Evolutionary conservation across 2,113 vertebrate species (phyloP).

Genomic region (Mesitornis unicolor): DNA sequence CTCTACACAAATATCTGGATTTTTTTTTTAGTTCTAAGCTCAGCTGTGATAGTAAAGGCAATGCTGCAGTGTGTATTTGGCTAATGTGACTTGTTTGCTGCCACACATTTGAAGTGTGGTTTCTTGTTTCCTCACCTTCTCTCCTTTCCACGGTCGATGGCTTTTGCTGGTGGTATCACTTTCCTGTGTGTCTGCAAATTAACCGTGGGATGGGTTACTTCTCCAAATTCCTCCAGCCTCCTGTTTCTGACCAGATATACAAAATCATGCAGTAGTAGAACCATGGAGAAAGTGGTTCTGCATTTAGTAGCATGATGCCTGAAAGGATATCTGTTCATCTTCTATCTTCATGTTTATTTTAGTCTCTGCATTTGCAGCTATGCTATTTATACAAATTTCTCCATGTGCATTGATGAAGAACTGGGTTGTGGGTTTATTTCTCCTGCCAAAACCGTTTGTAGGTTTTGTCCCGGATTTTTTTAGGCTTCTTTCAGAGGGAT

Average conservation of each 20-base stretch:
- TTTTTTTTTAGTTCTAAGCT: neutral
- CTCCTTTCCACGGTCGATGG: neutral
- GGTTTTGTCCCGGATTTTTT: neutral
- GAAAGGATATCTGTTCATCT: neutral
- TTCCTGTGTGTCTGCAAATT: neutral
- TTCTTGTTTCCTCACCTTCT: neutral
- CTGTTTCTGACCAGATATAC: neutral
- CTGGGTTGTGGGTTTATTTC: neutral
- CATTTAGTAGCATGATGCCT: neutral
- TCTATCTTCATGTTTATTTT: neutral
- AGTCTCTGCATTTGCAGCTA: neutral
- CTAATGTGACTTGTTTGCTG: neutral
- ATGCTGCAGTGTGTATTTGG: rapidly evolving
- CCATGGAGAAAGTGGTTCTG: neutral
- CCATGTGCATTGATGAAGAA: neutral
- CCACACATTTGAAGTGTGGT: neutral
- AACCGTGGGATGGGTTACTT: neutral
- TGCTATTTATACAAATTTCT: neutral
- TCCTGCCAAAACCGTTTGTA: neutral
- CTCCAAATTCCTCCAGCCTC: neutral
- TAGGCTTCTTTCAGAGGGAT: neutral
- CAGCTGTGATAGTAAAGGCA: neutral
- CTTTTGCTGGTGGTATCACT: neutral
- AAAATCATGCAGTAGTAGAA: neutral
- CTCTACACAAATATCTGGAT: neutral